Percentiles rank a stretch among this genome's conserved stretches.
These are phyloP conservation scores for Ferrisia virgata DNA, from an alignment of 2,888 invertebrate genomes.

Conservation along the genomic window DNA sequence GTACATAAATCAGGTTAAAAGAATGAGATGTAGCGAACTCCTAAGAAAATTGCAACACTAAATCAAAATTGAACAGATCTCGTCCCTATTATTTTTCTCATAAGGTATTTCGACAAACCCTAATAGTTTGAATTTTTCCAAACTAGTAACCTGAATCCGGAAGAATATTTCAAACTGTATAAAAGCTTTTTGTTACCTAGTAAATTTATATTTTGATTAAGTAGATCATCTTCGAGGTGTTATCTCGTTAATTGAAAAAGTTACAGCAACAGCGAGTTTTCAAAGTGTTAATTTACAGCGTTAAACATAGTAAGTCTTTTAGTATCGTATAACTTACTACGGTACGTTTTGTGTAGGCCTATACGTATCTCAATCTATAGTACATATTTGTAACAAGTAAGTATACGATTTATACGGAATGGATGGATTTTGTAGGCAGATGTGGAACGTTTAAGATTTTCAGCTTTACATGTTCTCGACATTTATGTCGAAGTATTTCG, in stretches of 20 bases:
- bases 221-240: neutral
- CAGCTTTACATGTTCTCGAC: conserved; percentile 10
- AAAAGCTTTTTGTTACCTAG: neutral
- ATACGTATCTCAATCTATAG: no score
- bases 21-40: no score
- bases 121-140: no score
- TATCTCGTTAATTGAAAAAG: conserved; percentile 12
- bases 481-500: neutral
- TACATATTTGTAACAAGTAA: no score
- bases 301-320: conserved; percentile 7
- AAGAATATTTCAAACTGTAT: neutral
- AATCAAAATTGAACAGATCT: no score
- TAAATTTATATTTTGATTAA: conserved; percentile 1
- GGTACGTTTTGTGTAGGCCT: neutral
- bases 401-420: neutral
- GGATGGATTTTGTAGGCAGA: neutral
- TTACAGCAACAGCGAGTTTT: neutral
- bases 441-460: conserved; percentile 5
- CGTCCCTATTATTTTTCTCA: no score
- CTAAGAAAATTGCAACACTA: no score
- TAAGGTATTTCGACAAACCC: no score
- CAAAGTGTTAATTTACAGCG: neutral
- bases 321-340: neutral
- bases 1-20: no score
- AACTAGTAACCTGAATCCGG: no score